A percentile compares a stretch with the other conserved stretches of the same genome.
These are phyloP conservation scores for Drosophila parabipectinata DNA, from an alignment of 1,140 invertebrate genomes.

Conservation along the genomic window DNA sequence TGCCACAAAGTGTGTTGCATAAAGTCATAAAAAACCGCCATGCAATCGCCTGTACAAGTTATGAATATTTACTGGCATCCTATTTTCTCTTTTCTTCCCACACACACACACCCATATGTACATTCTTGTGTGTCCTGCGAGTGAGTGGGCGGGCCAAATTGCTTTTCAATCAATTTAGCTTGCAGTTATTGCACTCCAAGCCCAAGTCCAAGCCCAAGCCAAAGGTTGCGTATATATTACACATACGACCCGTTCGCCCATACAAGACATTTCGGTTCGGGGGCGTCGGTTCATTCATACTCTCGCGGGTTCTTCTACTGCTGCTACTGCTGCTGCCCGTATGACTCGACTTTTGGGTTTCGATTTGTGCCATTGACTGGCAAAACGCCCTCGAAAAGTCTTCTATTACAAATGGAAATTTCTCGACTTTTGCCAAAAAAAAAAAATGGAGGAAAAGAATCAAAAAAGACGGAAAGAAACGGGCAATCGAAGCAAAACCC, in stretches of 20 bases:
- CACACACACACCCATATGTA: conserved; percentile 20
- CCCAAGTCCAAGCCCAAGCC: conserved; percentile 18
- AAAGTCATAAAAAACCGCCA: not conserved
- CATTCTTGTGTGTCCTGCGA: conserved; percentile 6
- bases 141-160: conserved; percentile 55
- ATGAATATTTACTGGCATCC: conserved; percentile 54
- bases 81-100: conserved; percentile 47
- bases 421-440: conserved; percentile 64
- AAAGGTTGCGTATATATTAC: conserved; percentile 56
- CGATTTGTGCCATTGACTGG: conserved; percentile 67
- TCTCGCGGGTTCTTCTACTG: conserved; percentile 7
- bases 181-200: conserved; percentile 72
- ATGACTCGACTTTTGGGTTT: conserved; percentile 28
- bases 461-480: not conserved
- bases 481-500: conserved; percentile 9
- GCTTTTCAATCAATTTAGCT: conserved; percentile 80
- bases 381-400: conserved; percentile 71
- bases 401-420: conserved; percentile 76
- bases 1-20: conserved; percentile 8
- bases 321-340: conserved; percentile 17
- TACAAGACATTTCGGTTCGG: not conserved
- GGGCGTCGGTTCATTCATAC: conserved; percentile 55
- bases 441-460: not conserved
- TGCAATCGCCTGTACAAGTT: conserved; percentile 40
- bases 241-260: conserved; percentile 51